These are phyloP conservation scores for Plagodis pulveraria DNA, from an alignment of 2,888 invertebrate genomes.

Conservation along the genomic window DNA sequence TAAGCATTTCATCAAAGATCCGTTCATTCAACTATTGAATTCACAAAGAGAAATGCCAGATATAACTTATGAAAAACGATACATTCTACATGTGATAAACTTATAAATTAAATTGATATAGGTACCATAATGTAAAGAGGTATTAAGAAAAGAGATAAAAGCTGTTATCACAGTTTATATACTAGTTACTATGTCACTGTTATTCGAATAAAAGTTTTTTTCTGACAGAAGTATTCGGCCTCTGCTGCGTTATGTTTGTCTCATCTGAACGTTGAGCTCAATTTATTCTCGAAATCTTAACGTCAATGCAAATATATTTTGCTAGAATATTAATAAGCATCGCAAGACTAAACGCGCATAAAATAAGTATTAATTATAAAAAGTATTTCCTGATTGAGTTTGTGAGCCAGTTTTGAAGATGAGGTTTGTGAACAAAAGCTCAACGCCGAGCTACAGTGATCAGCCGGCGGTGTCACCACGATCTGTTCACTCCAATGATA, in stretches of 20 bases:
- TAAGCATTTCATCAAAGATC: too few relatives aligned
- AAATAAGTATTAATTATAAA: too few relatives aligned
- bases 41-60: background rate
- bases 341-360: too few relatives aligned
- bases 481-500: constrained; percentile 62
- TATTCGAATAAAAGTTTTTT: constrained; percentile 12
- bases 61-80: constrained; percentile 14
- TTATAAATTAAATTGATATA: constrained; percentile 4
- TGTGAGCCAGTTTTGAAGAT: constrained; percentile 38
- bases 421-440: constrained; percentile 45
- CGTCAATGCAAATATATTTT: background rate
- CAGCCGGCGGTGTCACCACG: constrained; percentile 59
- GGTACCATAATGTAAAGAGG: background rate
- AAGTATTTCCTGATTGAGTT: too few relatives aligned
- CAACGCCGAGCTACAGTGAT: constrained; percentile 42
- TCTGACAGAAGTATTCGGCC: constrained; percentile 8
- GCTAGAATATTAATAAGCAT: too few relatives aligned
- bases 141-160: constrained; percentile 6
- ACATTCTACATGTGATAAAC: constrained; percentile 7
- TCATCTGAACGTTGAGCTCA: background rate
- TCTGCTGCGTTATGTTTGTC: constrained; percentile 5
- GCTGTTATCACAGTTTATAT: background rate
- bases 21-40: constrained; percentile 6
- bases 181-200: background rate
- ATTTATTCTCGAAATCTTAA: background rate